Conservation (phyloP, 1,140 invertebrate genomes). For the Parapsyche elsis region DNA sequence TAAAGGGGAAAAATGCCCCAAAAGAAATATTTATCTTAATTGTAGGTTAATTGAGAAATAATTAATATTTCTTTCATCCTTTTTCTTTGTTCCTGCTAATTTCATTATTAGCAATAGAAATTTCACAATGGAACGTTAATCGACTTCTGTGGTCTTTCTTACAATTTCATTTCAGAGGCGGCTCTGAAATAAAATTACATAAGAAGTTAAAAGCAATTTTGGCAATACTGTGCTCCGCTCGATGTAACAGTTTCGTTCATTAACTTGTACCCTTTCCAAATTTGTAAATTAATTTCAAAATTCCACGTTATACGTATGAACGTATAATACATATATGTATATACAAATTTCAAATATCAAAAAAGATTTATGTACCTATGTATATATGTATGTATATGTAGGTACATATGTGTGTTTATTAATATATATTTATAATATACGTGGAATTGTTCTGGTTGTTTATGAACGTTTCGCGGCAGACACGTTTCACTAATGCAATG, state of each 20-base stretch:
- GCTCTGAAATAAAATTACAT: conserved; percentile 19
- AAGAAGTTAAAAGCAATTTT: conserved; percentile 25
- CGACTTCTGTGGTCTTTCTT: conserved; percentile 40
- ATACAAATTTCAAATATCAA: neutral
- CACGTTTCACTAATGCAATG: conserved; percentile 29
- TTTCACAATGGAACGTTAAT: conserved; percentile 43
- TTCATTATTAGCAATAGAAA: conserved; percentile 38
- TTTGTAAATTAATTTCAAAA: neutral
- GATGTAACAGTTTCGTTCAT: conserved; percentile 4
- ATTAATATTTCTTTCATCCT: conserved; percentile 40
- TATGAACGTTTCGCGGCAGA: conserved; percentile 26
- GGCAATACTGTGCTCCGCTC: neutral
- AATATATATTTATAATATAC: conserved; percentile 11
- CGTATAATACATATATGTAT: neutral
- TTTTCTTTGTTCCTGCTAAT: conserved; percentile 32
- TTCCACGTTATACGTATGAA: neutral
- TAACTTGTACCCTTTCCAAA: neutral
- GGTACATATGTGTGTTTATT: neutral
- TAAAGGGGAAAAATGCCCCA: neutral
- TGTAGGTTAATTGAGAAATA: conserved; percentile 26
- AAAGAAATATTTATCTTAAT: conserved; percentile 26
- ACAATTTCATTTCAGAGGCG: conserved; percentile 12
- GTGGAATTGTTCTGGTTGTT: conserved; percentile 8
- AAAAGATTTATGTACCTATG: neutral
- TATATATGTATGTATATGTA: neutral